Evolutionary conservation across 2,797 vertebrate genomes (phyloP).

Genomic region (Merluccius polli): DNA sequence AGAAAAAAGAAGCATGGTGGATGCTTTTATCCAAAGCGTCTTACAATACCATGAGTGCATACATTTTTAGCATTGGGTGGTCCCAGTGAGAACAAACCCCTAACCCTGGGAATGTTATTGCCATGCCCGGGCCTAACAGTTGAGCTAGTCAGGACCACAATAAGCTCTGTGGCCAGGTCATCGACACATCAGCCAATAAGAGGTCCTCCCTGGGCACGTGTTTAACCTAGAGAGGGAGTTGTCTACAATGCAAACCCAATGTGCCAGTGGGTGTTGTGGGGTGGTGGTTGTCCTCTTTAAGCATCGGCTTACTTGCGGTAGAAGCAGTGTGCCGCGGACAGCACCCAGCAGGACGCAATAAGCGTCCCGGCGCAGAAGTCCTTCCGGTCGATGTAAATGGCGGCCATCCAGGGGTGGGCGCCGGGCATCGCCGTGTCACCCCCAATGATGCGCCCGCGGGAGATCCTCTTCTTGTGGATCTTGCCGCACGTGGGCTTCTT

Average conservation of each 20-base stretch:
- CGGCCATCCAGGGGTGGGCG: constrained; percentile 90
- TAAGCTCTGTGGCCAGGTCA: too few species aligned
- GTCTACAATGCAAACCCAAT: neutral
- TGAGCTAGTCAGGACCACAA: too few species aligned
- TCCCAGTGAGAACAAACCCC: too few species aligned
- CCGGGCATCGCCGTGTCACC: constrained; percentile 82
- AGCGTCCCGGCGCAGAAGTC: constrained; percentile 88
- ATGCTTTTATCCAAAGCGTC: too few species aligned
- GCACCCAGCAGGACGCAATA: constrained; percentile 87
- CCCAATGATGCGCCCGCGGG: constrained; percentile 80
- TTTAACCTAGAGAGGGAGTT: neutral
- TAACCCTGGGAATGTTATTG: too few species aligned
- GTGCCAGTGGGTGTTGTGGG: neutral
- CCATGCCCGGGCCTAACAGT: too few species aligned
- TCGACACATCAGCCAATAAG: too few species aligned
- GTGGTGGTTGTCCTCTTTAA: neutral
- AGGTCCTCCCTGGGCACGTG: too few species aligned
- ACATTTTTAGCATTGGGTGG: too few species aligned
- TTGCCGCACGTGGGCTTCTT: constrained; percentile 71
- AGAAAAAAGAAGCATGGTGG: too few species aligned
- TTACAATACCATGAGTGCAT: too few species aligned
- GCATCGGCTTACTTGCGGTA: constrained; percentile 74
- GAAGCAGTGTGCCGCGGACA: constrained; percentile 93
- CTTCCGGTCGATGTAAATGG: constrained; percentile 79
- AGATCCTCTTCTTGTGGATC: constrained; percentile 79